A percentile compares a stretch with the other conserved stretches of the same genome.
Conservation (phyloP, 2,888 invertebrate genomes). For the Argynnis bischoffii region DNA sequence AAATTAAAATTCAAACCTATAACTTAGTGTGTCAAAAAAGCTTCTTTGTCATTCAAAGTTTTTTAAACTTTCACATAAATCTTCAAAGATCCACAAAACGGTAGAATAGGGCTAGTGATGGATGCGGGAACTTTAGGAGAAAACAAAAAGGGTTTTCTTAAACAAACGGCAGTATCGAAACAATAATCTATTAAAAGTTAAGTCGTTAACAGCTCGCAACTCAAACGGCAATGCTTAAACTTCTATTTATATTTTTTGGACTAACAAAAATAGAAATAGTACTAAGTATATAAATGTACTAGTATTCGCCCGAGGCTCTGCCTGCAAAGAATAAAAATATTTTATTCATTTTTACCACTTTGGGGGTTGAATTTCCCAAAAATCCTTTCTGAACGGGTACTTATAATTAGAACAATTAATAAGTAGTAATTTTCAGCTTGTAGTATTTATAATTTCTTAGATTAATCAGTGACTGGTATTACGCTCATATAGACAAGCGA, state of each 20-base stretch:
- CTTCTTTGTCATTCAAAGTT: constrained; percentile 1
- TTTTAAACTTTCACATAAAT: constrained; percentile 8
- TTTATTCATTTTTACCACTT: too few species aligned
- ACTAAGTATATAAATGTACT: not conserved
- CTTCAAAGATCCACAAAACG: constrained; percentile 18
- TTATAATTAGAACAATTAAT: too few species aligned
- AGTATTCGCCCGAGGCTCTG: too few species aligned
- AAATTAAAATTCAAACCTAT: not conserved
- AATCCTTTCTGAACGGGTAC: too few species aligned
- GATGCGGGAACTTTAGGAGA: constrained; percentile 38
- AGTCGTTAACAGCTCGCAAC: constrained; percentile 52
- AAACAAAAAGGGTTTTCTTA: constrained; percentile 39
- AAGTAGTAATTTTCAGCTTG: too few species aligned
- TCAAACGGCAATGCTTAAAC: constrained; percentile 49
- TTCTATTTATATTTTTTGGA: constrained; percentile 46
- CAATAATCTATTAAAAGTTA: constrained; percentile 48
- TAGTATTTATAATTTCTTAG: too few species aligned
- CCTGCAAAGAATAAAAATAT: too few species aligned
- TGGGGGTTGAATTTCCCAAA: too few species aligned
- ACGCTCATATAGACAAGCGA: too few species aligned
- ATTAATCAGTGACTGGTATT: too few species aligned
- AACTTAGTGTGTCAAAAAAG: not conserved
- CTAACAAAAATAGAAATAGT: not conserved
- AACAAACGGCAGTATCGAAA: constrained; percentile 44
- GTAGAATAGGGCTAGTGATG: constrained; percentile 26